Conservation (phyloP, 2,888 invertebrate species). For the Myopa testacea region DNA sequence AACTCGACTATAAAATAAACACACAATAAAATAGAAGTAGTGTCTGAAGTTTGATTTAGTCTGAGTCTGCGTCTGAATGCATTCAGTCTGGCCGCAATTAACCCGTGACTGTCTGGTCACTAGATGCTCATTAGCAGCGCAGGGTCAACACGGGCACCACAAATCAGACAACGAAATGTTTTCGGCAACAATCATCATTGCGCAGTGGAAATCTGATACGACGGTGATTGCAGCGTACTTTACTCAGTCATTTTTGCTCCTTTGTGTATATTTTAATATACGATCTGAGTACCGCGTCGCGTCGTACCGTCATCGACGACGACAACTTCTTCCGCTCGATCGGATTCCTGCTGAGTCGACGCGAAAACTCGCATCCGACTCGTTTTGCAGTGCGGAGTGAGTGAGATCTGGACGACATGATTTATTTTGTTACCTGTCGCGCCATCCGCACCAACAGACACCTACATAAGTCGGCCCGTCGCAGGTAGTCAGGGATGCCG, state of each 20-base stretch:
- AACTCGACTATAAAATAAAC: too few relatives aligned
- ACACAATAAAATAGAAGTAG: too few relatives aligned
- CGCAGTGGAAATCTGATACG: neutral
- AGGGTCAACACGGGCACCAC: too few relatives aligned
- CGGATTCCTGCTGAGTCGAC: constrained; percentile 5
- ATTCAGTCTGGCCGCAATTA: too few relatives aligned
- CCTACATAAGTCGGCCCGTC: neutral
- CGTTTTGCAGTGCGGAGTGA: neutral
- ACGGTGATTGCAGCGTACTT: neutral
- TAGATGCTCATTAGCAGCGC: too few relatives aligned
- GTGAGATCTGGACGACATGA: constrained; percentile 12
- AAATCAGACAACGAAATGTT: too few relatives aligned
- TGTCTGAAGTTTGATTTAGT: too few relatives aligned
- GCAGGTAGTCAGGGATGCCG: constrained; percentile 8
- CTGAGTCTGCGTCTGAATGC: too few relatives aligned
- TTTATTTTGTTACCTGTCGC: constrained; percentile 31
- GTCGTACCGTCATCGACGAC: neutral
- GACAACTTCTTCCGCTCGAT: constrained; percentile 18
- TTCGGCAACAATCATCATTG: too few relatives aligned
- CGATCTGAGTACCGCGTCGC: neutral
- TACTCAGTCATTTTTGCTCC: neutral
- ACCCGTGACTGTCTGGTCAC: too few relatives aligned
- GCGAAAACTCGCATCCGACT: neutral
- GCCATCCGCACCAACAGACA: constrained; percentile 7
- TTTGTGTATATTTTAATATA: neutral